phyloP scores from a whole-genome alignment of 2,888 invertebrate genomes.

The Calameuta idolon region DNA sequence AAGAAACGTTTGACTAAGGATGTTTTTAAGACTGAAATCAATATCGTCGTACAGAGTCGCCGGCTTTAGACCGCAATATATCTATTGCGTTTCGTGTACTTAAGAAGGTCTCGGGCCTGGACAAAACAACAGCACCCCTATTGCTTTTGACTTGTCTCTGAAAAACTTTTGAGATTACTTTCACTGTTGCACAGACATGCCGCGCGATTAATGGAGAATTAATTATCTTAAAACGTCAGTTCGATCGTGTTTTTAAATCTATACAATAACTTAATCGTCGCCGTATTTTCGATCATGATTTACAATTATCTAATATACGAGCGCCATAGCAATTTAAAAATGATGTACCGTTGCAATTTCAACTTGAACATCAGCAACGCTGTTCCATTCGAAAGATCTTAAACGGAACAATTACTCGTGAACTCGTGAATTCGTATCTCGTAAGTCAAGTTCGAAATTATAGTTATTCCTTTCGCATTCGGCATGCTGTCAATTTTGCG shows the following conservation, averaged over 20 bases:
- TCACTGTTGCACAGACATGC: too few relatives aligned
- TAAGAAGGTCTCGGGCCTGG: slow-evolving; percentile 19
- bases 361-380: not conserved
- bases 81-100: slow-evolving; percentile 34
- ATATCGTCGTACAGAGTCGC: slow-evolving; percentile 36
- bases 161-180: too few relatives aligned
- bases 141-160: too few relatives aligned
- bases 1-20: slow-evolving; percentile 19
- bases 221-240: too few relatives aligned
- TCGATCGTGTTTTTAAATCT: too few relatives aligned
- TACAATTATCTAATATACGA: not conserved
- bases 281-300: not conserved
- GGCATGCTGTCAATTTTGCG: not conserved
- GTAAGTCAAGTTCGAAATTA: not conserved
- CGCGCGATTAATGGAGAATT: too few relatives aligned
- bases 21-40: slow-evolving; percentile 48
- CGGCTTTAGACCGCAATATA: slow-evolving; percentile 34
- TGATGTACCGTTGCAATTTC: not conserved
- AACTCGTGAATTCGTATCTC: not conserved
- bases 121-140: too few relatives aligned
- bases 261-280: too few relatives aligned
- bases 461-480: not conserved
- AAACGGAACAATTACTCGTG: not conserved
- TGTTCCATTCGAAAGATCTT: not conserved
- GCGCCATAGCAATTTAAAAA: not conserved